These are phyloP conservation scores for Scaptomyza tumidula DNA, from an alignment of 2,888 invertebrate genomes.

Conservation along the genomic window DNA sequence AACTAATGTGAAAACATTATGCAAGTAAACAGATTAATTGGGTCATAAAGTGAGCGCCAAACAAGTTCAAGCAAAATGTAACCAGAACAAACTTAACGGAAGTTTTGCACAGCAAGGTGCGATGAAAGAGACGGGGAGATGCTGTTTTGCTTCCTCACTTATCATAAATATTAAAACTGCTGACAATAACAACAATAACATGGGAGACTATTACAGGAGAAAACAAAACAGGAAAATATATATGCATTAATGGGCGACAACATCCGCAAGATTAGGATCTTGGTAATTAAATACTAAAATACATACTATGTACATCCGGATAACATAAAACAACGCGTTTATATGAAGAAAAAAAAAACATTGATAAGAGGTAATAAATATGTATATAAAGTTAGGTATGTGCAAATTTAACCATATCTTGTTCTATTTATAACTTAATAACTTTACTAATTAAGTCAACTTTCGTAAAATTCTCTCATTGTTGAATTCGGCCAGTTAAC, in stretches of 20 bases:
- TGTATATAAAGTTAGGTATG: no score
- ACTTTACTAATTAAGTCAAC: not conserved
- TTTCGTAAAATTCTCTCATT: conserved; percentile 16
- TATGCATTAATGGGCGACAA: not conserved
- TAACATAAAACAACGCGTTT: not conserved
- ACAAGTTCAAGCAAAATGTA: conserved; percentile 3
- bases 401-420: not conserved
- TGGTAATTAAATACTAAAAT: not conserved
- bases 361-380: no score
- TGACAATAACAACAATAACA: not conserved
- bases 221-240: conserved; percentile 1
- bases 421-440: not conserved
- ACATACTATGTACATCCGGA: not conserved
- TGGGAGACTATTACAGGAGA: not conserved
- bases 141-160: conserved; percentile 3
- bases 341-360: not conserved
- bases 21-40: conserved; percentile 79
- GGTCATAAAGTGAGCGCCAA: conserved; percentile 61
- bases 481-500: conserved; percentile 34
- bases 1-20: conserved; percentile 77
- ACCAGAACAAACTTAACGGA: conserved; percentile 21
- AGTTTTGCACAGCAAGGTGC: not conserved
- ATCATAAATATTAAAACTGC: conserved; percentile 3
- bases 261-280: conserved; percentile 19
- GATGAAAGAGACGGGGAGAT: no score